These are phyloP conservation scores for Octopus bimaculoides DNA, from an alignment of 1,140 invertebrate genomes.

Conservation along the genomic window DNA sequence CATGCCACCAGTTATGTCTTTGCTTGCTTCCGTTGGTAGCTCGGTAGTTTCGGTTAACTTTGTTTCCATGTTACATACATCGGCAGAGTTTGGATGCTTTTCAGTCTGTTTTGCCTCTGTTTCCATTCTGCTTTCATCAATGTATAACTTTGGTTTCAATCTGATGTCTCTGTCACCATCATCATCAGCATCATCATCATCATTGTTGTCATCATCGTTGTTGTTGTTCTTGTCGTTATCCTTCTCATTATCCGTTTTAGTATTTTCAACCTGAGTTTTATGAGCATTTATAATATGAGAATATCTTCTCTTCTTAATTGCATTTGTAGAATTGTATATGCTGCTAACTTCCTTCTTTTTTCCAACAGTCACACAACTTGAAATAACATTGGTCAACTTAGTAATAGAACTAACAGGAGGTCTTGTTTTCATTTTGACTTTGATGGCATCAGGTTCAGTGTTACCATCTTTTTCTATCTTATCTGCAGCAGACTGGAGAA, in stretches of 20 bases:
- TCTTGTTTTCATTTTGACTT: not conserved
- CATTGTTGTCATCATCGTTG: not conserved
- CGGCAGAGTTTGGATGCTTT: not conserved
- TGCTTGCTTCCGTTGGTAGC: not conserved
- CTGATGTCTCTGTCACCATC: not conserved
- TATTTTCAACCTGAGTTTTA: not conserved
- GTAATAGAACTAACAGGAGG: not conserved
- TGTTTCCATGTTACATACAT: not conserved
- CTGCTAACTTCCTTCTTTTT: not conserved
- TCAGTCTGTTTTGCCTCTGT: not conserved
- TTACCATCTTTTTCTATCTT: too few species aligned
- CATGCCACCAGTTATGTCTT: not conserved
- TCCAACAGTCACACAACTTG: not conserved
- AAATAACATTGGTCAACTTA: not conserved
- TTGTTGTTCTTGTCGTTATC: not conserved
- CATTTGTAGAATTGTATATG: not conserved
- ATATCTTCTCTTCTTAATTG: not conserved
- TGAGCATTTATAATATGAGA: not conserved
- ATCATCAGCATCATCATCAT: not conserved
- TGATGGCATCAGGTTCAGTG: too few species aligned
- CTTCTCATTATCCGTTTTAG: not conserved
- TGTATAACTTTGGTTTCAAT: not conserved
- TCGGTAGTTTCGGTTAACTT: not conserved
- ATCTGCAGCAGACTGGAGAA: too few species aligned
- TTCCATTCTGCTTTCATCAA: not conserved